Percentiles rank a stretch among this genome's conserved stretches.
Evolutionary conservation across 2,888 invertebrate species (phyloP).

Genomic region (Zygogramma bicolorata): DNA sequence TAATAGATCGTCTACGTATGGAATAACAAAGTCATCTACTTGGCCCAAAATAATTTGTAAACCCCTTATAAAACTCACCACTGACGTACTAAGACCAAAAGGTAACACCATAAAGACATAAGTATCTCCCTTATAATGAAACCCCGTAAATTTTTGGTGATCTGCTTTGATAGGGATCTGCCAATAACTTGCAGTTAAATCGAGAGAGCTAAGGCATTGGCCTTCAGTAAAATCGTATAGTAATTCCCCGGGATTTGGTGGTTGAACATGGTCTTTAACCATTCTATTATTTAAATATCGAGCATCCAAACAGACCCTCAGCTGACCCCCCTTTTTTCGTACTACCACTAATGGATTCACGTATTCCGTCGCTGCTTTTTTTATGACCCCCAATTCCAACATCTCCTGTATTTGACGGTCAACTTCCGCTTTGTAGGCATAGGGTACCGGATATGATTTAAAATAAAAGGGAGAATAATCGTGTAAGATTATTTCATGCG

Average conservation of each 20-base stretch:
- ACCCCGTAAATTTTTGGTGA: constrained; percentile 6
- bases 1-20: constrained; percentile 20
- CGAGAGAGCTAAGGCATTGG: not conserved
- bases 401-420: constrained; percentile 1
- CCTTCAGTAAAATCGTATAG: constrained; percentile 12
- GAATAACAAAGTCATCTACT: not conserved
- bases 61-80: constrained; percentile 24
- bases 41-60: not conserved
- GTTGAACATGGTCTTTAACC: not conserved
- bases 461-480: constrained; percentile 14
- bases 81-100: constrained; percentile 14
- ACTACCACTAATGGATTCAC: constrained; percentile 7
- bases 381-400: constrained; percentile 10
- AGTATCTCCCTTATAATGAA: not conserved
- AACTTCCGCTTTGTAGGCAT: not conserved
- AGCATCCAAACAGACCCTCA: constrained; percentile 1
- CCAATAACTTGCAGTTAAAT: constrained; percentile 14
- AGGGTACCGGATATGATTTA: constrained; percentile 1
- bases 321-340: not conserved
- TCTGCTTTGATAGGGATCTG: not conserved
- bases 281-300: constrained; percentile 1
- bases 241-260: constrained; percentile 1
- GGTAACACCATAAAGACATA: constrained; percentile 15
- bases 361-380: not conserved
- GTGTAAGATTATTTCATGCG: no score